phyloP scores from a whole-genome alignment of 2,113 vertebrate genomes.

The Halcyon senegalensis region DNA sequence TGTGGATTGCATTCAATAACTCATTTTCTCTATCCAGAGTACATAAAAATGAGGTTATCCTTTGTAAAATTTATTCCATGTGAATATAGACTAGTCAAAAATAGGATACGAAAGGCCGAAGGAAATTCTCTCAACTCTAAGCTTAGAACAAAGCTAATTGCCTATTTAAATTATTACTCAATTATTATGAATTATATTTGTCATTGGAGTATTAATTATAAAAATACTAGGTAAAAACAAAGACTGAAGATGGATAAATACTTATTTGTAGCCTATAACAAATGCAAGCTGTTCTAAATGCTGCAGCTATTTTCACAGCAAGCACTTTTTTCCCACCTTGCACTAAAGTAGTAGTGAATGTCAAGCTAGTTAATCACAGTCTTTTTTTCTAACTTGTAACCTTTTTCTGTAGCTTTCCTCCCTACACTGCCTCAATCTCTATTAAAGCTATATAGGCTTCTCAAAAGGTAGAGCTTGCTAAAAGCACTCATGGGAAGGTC shows the following conservation, averaged over 20 bases:
- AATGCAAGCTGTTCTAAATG: neutral
- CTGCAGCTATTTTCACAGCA: neutral
- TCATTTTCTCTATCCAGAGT: neutral
- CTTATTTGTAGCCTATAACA: neutral
- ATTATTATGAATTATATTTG: neutral
- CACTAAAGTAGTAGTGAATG: constrained; percentile 39
- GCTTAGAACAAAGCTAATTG: neutral
- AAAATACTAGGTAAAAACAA: neutral
- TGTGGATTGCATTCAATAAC: neutral
- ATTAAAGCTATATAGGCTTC: constrained; percentile 36
- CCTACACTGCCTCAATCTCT: constrained; percentile 6
- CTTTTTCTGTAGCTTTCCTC: constrained; percentile 38
- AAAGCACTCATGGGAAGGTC: constrained; percentile 60
- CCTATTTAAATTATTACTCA: neutral
- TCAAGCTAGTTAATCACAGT: constrained; percentile 59
- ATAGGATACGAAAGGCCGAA: neutral
- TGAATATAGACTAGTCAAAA: neutral
- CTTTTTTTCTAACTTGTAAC: constrained; percentile 30
- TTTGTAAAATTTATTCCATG: neutral
- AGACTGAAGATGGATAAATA: neutral
- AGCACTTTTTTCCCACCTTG: neutral
- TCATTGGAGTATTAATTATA: neutral
- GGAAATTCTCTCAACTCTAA: neutral
- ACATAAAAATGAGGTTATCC: neutral
- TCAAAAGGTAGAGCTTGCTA: constrained; percentile 40